Evolutionary conservation across 1,140 invertebrate genomes (phyloP), one percentile per base, ranked within the genome.

Genomic region (Zaprionus capensis): DNA sequence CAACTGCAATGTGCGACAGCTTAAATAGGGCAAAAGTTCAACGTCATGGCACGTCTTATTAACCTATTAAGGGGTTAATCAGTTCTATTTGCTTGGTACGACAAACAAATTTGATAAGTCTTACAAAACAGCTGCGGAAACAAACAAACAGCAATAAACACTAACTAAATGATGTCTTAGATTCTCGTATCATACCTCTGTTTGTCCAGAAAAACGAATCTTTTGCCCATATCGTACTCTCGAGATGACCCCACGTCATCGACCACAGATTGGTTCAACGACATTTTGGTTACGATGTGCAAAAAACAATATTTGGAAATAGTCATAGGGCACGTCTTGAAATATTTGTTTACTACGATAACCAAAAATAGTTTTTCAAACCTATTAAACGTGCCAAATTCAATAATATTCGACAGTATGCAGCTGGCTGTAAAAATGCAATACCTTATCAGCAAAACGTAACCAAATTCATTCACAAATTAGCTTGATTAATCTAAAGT

Each of bases 211-310:
- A 20, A 26, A 62, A 56, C 15, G 2, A 4, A 46, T 65, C 20
- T 57, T 2, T 34, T 46, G 7, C 7, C 6, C 17, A 20, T 31
- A 36, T 61, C 3, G 15, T 62, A 31, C n/a, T 34, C 17, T 26
- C n/a, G 26, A 57, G 1, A 44, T 11, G 63, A 36, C 38, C 14
- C 14, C 24, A 31, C 12, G 14, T 22, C 49, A 65, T 66, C 38
- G 56, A 17, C 7, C 22, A 38, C 14, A 9, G 41, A 65, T 14
- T 71, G 49, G 73, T 76, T 76, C 73, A 76, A 66, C 68, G 68
- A 76, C 68, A 59, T 71, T 75, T 56, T 12, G 53, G 9, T 26
- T 46, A 12, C 15, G 9, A 2, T 20, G 20, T 17, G 14, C 17
- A 55, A 38, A 51, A 53, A 7, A 28, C 11, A 63, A 51, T 12